Base-by-base conservation (phyloP, 2,888 invertebrate species). In the Apodemia hepburni region DNA sequence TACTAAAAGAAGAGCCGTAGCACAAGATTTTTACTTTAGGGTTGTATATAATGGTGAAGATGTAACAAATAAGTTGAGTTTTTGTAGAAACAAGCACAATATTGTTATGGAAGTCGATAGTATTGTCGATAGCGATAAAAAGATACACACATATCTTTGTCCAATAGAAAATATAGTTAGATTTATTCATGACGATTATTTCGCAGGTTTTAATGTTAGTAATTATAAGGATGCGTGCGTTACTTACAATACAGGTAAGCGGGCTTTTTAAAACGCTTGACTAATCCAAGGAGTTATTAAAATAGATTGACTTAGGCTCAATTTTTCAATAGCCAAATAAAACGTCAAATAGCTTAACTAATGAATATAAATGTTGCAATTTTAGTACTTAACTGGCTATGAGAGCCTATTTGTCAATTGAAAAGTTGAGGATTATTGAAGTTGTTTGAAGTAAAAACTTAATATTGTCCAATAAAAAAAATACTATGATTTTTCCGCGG, bases 131-230 rank as follows among this genome's bases (percentile, higher is more conserved):
- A 82, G 84, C 65, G 65, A 80, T 64, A 86, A 82, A 61, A 74
- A 79, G 2, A 82, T 83, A 64, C 75, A 87, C 68, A 76, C 94
- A 59, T 94, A 94, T 76, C 81, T 97, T 1, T 98, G 98, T 84
- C 96, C 96, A 3, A 96, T 98, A 69, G 97, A 97, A 80, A 95
- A 95, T 76, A 97, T 98, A 66, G 95, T 97, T 11, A 91, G 97
- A 67, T 98, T 97, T 82, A 93, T 98, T 67, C 97, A 97, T 72
- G 97, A 97, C 71, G 96, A 97, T 83, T 97, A 97, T 80, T 97
- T 98, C 76, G 87, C 93, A 15, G 92, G 93, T 61, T 94, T 98
- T 73, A 97, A 97, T 80, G 95, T 95, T n/a, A 96, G 96, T 15
- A 97, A 97, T 83, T 97, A 95, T 77, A 97, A 97, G 81, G 97